Evolutionary conservation across 2,113 vertebrate genomes (phyloP).

Genomic region (Herpetotheres cachinnans): DNA sequence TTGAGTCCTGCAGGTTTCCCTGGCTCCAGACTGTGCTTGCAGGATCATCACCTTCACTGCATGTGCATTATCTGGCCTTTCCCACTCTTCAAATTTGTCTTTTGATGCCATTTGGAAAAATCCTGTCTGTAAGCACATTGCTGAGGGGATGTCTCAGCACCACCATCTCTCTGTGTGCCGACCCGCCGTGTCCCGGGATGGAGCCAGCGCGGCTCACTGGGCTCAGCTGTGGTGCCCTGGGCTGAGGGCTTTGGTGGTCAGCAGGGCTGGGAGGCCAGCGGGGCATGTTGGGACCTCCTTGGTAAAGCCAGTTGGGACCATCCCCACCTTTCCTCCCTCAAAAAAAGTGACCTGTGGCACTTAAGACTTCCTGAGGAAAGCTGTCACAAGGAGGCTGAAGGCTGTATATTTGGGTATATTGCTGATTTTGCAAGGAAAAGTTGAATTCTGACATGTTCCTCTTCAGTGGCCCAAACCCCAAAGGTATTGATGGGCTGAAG

Average conservation of each 20-base stretch:
- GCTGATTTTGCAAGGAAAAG: not conserved
- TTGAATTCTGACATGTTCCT: not conserved
- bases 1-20: not conserved
- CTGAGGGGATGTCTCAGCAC: not conserved
- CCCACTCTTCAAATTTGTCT: not conserved
- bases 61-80: accelerated
- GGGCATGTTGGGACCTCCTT: not conserved
- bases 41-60: not conserved
- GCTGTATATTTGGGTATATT: not conserved
- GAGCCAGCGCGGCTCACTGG: not conserved
- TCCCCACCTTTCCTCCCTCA: not conserved
- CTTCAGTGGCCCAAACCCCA: not conserved
- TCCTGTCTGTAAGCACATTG: not conserved
- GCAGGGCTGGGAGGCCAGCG: not conserved
- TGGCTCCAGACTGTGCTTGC: not conserved
- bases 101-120: not conserved
- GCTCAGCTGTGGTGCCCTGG: not conserved
- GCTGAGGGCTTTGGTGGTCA: not conserved
- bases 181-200: not conserved
- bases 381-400: not conserved
- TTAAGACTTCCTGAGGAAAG: not conserved
- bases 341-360: not conserved
- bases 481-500: not conserved
- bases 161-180: not conserved
- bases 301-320: not conserved